Percentiles rank a stretch among this genome's conserved stretches.
Conservation (phyloP, 2,113 vertebrate species). For the Pollachius pollachius region DNA sequence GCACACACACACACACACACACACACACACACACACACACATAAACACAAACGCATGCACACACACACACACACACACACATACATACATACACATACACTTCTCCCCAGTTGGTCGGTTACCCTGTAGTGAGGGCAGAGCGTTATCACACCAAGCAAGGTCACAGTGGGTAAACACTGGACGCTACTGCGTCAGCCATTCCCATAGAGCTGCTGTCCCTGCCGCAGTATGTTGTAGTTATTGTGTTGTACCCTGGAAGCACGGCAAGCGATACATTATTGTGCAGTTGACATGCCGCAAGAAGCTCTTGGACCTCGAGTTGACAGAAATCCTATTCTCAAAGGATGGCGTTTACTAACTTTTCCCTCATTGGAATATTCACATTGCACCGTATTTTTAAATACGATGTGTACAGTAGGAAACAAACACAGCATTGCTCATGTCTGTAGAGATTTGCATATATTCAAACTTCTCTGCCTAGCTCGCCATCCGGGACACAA, state of each 20-base stretch:
- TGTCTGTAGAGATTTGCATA: conserved; percentile 48
- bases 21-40: conserved; percentile 13
- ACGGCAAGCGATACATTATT: too few relatives aligned
- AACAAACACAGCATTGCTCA: background rate
- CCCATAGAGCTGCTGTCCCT: too few relatives aligned
- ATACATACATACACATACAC: conserved; percentile 10
- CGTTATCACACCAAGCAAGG: conserved; percentile 61
- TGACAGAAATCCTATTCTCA: background rate
- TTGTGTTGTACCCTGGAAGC: too few relatives aligned
- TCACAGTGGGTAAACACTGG: conserved; percentile 55
- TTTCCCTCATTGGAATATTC: background rate
- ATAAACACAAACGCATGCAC: conserved; percentile 6
- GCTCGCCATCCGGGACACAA: conserved; percentile 22
- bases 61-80: conserved; percentile 9
- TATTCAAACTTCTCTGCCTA: conserved; percentile 54
- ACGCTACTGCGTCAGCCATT: too few relatives aligned
- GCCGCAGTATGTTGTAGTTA: too few relatives aligned
- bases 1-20: conserved; percentile 8
- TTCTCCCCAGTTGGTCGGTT: conserved; percentile 8
- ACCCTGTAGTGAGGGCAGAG: conserved; percentile 42
- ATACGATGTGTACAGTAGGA: background rate
- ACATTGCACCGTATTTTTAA: background rate
- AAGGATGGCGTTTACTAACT: conserved; percentile 35
- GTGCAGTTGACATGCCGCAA: too few relatives aligned
- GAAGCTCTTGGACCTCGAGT: too few relatives aligned